Percentiles rank a stretch among this genome's conserved stretches.
phyloP scores from a whole-genome alignment of 2,888 invertebrate species.

The Agrilus mali region DNA sequence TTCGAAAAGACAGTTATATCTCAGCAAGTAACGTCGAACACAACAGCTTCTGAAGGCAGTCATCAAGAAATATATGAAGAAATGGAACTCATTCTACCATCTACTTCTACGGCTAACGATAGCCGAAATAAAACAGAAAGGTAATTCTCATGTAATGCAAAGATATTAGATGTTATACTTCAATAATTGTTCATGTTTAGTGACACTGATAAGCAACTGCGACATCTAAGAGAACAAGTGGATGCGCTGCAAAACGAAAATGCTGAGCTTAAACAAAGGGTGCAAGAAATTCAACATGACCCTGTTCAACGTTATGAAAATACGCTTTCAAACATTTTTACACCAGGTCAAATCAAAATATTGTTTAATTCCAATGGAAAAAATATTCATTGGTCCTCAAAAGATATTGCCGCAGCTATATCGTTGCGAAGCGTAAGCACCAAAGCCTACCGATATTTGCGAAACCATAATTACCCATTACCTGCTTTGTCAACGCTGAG shows the following conservation, averaged over 20 bases:
- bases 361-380: background rate
- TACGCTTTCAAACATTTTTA: background rate
- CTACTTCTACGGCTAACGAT: no score
- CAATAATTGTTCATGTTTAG: background rate
- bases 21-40: no score
- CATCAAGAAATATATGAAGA: no score
- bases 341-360: background rate
- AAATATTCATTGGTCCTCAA: slow-evolving; percentile 6
- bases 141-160: no score
- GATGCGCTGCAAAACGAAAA: background rate
- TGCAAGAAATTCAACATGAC: background rate
- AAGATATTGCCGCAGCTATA: slow-evolving; percentile 10
- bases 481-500: slow-evolving; percentile 10
- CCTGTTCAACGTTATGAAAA: background rate
- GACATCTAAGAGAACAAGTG: background rate
- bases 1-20: no score
- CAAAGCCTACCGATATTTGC: slow-evolving; percentile 10
- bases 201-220: background rate
- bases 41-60: no score
- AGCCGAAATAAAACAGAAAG: no score
- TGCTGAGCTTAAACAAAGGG: background rate
- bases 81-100: no score
- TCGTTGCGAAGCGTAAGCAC: slow-evolving; percentile 9
- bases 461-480: slow-evolving; percentile 7
- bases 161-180: no score